These are phyloP conservation scores for Dunckerocampus dactyliophorus DNA, from an alignment of 2,113 vertebrate species.

Conservation along the genomic window DNA sequence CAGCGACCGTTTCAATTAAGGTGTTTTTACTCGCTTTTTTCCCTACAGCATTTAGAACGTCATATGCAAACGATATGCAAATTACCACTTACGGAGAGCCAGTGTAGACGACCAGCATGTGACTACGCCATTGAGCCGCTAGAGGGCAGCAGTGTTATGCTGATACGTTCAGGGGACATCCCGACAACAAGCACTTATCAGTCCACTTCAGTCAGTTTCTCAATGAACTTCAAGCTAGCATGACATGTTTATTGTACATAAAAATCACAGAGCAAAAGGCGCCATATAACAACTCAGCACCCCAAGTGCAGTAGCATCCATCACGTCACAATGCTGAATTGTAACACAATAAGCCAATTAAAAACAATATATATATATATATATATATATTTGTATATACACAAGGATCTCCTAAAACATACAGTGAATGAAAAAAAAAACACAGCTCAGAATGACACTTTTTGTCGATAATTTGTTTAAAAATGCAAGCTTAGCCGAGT, in stretches of 20 bases:
- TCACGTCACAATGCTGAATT: constrained; percentile 11
- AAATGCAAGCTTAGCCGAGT: background rate
- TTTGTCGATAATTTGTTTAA: background rate
- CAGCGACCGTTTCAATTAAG: too few species aligned
- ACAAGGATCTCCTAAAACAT: constrained; percentile 23
- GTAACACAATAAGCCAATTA: background rate
- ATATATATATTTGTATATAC: constrained; percentile 2
- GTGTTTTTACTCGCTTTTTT: too few species aligned
- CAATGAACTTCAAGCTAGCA: constrained; percentile 1
- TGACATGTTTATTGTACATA: constrained; percentile 49
- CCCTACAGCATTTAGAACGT: too few species aligned
- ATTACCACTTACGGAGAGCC: too few species aligned
- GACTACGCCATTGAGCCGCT: constrained; percentile 17
- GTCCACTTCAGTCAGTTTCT: background rate
- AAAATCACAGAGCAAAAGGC: constrained; percentile 31
- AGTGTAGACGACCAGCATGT: background rate
- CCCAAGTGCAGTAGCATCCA: constrained; percentile 38
- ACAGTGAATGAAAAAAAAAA: constrained; percentile 18
- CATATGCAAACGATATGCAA: too few species aligned
- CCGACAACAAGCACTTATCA: background rate
- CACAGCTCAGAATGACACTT: too few species aligned
- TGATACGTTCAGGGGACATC: constrained; percentile 26
- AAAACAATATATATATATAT: constrained; percentile 4
- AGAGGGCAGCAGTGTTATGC: constrained; percentile 72
- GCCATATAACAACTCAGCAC: constrained; percentile 36